Evolutionary conservation across 2,888 invertebrate genomes (phyloP).

Genomic region (Eurois occulta): DNA sequence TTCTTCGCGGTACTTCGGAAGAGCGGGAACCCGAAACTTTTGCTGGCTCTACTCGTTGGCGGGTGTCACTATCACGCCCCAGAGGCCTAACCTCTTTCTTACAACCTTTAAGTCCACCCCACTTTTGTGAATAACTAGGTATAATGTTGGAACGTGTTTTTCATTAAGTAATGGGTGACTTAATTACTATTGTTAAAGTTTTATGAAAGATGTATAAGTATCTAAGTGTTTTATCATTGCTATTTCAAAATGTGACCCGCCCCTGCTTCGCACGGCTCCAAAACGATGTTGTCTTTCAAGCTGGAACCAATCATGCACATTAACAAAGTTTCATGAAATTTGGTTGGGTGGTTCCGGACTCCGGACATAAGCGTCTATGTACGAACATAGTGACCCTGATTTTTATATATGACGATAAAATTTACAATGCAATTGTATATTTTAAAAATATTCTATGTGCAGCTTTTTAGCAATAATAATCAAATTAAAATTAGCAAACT

Average conservation of each 20-base stretch:
- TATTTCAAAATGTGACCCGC: background rate
- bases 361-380: background rate
- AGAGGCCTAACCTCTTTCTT: slow-evolving; percentile 81
- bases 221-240: background rate
- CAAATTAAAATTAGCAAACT: background rate
- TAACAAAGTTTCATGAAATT: background rate
- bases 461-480: background rate
- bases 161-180: slow-evolving; percentile 42
- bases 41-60: slow-evolving; percentile 79
- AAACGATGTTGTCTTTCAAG: background rate
- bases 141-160: slow-evolving; percentile 47
- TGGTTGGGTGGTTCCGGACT: background rate
- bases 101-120: slow-evolving; percentile 69
- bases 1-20: slow-evolving; percentile 70
- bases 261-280: background rate
- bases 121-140: slow-evolving; percentile 55
- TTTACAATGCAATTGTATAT: background rate
- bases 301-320: background rate
- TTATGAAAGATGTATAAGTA: background rate
- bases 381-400: background rate
- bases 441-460: background rate
- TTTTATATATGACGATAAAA: background rate
- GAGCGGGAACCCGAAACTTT: slow-evolving; percentile 79
- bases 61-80: slow-evolving; percentile 79
- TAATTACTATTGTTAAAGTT: slow-evolving; percentile 17